phyloP scores from a whole-genome alignment of 2,888 invertebrate genomes.

The Lasioglossum lativentre region DNA sequence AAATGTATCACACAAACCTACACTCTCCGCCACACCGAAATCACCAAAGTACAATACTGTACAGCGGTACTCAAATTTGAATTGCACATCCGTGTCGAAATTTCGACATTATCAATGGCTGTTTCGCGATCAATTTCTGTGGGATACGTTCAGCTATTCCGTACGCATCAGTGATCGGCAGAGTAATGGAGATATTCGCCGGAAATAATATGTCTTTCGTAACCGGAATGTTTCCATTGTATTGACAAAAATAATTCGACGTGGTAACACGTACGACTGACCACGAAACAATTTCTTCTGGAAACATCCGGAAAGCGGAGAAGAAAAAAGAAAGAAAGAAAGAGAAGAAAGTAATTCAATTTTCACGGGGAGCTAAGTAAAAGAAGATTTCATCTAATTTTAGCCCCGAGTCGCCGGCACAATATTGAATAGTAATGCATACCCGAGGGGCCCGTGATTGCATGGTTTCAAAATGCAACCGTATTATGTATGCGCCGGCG shows the following conservation, averaged over 20 bases:
- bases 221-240: not conserved
- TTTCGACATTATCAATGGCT: not conserved
- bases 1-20: not conserved
- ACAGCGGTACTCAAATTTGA: not conserved
- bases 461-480: constrained; percentile 34
- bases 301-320: not conserved
- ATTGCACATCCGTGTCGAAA: not conserved
- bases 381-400: constrained; percentile 47
- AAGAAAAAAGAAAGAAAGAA: not conserved
- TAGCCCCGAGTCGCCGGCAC: not conserved
- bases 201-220: not conserved
- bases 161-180: not conserved
- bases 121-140: not conserved
- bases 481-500: constrained; percentile 37
- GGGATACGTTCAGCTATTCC: not conserved
- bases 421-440: constrained; percentile 53
- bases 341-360: constrained; percentile 25
- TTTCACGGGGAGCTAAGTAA: constrained; percentile 23
- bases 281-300: not conserved
- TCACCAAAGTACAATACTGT: not conserved
- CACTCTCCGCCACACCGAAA: not conserved
- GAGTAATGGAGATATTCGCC: no score
- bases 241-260: not conserved
- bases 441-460: constrained; percentile 29
- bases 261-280: not conserved